A percentile compares a stretch with the other conserved stretches of the same genome.
Evolutionary conservation across 64 coral and sea anemone species (phyloP).

Genomic region (Orbicella faveolata): DNA sequence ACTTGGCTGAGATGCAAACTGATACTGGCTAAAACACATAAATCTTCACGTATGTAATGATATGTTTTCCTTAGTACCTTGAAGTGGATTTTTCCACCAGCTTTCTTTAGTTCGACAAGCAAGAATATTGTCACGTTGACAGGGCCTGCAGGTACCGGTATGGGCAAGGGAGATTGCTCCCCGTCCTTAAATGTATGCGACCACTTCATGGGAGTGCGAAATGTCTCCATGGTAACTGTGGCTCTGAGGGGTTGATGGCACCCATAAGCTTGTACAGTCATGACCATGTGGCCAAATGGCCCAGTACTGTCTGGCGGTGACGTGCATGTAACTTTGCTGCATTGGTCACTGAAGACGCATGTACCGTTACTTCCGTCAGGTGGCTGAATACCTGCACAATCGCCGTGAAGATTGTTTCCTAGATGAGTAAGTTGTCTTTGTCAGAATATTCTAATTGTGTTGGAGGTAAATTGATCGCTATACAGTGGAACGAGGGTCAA

Average conservation of each 20-base stretch:
- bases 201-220: background rate
- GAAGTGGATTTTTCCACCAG: background rate
- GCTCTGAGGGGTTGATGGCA: background rate
- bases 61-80: background rate
- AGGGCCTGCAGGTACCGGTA: background rate
- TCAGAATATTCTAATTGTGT: too few species aligned
- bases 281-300: background rate
- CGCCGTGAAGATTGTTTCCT: too few species aligned
- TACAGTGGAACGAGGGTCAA: too few species aligned
- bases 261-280: background rate
- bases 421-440: too few species aligned
- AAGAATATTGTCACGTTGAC: background rate
- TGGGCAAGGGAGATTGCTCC: background rate
- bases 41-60: too few species aligned
- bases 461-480: too few species aligned
- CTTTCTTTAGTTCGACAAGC: background rate
- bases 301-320: background rate
- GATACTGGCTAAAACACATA: too few species aligned
- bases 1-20: too few species aligned
- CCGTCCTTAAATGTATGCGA: slow-evolving; percentile 7
- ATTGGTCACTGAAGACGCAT: background rate
- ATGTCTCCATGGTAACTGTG: background rate
- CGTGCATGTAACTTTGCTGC: background rate
- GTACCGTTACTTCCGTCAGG: too few species aligned
- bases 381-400: too few species aligned